Conservation (phyloP, 2,797 vertebrate genomes). For the Intellagama lesueurii region DNA sequence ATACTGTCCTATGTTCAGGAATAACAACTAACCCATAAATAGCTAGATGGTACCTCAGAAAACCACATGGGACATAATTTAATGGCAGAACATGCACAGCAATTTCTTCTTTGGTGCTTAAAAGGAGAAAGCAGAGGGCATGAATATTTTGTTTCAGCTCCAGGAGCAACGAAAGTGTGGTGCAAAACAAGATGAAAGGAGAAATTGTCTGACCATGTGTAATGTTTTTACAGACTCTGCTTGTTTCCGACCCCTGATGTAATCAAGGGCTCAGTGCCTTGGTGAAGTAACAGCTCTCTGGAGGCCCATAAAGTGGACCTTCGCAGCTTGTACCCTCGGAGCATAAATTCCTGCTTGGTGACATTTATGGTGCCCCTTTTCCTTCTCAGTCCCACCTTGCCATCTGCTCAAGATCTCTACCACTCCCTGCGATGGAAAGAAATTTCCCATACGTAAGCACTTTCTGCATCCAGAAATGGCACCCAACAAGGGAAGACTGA, state of each 20-base stretch:
- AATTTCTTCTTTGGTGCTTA: background rate
- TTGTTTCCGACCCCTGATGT: constrained; percentile 53
- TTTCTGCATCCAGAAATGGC: constrained; percentile 66
- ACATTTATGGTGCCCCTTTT: constrained; percentile 64
- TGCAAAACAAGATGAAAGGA: constrained; percentile 52
- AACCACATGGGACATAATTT: background rate
- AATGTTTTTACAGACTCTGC: constrained; percentile 34
- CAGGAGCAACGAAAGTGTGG: constrained; percentile 11
- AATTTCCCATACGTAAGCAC: constrained; percentile 41
- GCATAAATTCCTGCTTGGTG: constrained; percentile 54
- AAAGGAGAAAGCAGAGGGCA: background rate
- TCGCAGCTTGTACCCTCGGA: constrained; percentile 53
- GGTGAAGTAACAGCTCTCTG: constrained; percentile 33
- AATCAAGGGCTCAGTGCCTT: constrained; percentile 43
- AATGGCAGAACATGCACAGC: background rate
- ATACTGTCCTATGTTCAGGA: too few relatives aligned
- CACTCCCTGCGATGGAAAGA: constrained; percentile 65
- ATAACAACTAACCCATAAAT: background rate
- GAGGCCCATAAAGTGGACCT: constrained; percentile 38
- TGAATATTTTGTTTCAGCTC: constrained; percentile 39
- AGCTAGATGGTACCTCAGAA: background rate
- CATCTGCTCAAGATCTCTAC: constrained; percentile 68
- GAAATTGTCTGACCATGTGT: background rate
- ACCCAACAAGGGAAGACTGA: constrained; percentile 55
- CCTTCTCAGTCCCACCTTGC: constrained; percentile 12